Percentiles rank a stretch among this genome's conserved stretches.
Evolutionary conservation across 1,140 invertebrate genomes (phyloP).

Genomic region (Paralvinella palmiformis): DNA sequence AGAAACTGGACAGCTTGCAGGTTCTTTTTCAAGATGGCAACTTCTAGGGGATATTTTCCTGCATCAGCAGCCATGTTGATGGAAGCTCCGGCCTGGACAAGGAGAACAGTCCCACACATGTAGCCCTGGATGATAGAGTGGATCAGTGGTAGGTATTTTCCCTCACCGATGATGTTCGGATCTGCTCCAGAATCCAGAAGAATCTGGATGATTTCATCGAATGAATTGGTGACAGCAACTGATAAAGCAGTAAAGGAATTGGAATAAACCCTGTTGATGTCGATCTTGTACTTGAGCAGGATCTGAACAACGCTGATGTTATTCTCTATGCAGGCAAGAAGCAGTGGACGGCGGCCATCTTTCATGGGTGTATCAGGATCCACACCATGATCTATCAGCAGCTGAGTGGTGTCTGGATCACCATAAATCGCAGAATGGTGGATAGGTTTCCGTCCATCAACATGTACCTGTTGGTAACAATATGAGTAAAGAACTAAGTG

Average conservation of each 20-base stretch:
- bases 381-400: slow-evolving; percentile 73
- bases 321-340: slow-evolving; percentile 73
- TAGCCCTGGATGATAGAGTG: not conserved
- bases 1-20: too few species aligned
- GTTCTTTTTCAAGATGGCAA: too few species aligned
- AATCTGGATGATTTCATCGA: slow-evolving; percentile 84
- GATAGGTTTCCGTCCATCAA: slow-evolving; percentile 72
- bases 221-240: slow-evolving; percentile 57
- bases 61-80: not conserved
- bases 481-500: not conserved
- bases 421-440: slow-evolving; percentile 75
- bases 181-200: slow-evolving; percentile 63
- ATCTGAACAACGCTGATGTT: slow-evolving; percentile 72
- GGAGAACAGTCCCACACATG: not conserved
- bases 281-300: slow-evolving; percentile 68
- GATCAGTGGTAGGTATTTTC: slow-evolving; percentile 7
- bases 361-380: slow-evolving; percentile 52
- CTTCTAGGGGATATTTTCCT: not conserved
- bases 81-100: not conserved
- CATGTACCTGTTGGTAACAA: slow-evolving; percentile 58
- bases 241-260: slow-evolving; percentile 34
- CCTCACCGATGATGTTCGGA: slow-evolving; percentile 7
- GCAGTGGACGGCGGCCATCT: slow-evolving; percentile 83
- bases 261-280: slow-evolving; percentile 61
- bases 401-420: slow-evolving; percentile 69